phyloP scores from a whole-genome alignment of 1,140 invertebrate genomes.

The Pinna nobilis region DNA sequence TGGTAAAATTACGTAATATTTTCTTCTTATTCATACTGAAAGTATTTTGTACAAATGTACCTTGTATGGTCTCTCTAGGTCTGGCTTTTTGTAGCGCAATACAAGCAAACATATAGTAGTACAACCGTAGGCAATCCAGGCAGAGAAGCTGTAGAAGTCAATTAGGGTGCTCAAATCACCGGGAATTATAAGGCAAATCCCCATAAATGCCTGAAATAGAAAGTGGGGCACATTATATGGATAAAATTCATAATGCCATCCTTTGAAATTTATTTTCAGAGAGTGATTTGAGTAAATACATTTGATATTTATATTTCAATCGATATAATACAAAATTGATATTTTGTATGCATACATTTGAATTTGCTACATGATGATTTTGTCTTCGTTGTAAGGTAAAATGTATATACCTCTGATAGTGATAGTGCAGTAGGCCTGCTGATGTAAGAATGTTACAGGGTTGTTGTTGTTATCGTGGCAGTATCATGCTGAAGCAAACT shows the following conservation, averaged over 20 bases:
- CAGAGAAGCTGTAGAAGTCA: constrained; percentile 68
- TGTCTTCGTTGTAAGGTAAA: neutral
- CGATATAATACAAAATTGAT: neutral
- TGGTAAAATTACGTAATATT: neutral
- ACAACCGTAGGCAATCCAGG: constrained; percentile 73
- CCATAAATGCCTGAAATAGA: constrained; percentile 82
- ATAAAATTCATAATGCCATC: too few relatives aligned
- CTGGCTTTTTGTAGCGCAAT: constrained; percentile 82
- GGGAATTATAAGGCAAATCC: constrained; percentile 83
- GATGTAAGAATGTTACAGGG: too few relatives aligned
- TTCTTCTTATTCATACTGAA: neutral
- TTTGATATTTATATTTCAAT: neutral
- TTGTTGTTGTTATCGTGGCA: too few relatives aligned
- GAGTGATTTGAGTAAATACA: neutral
- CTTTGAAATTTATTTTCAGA: too few relatives aligned
- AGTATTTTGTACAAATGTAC: constrained; percentile 71
- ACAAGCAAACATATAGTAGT: constrained; percentile 87
- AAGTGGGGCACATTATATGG: too few relatives aligned
- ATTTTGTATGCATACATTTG: neutral
- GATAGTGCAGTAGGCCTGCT: too few relatives aligned
- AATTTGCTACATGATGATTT: neutral
- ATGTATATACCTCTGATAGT: too few relatives aligned
- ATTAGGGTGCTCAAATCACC: constrained; percentile 76
- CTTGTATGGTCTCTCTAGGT: constrained; percentile 84
- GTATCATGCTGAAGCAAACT: too few relatives aligned